A percentile compares a stretch with the other conserved stretches of the same genome.
phyloP scores from a whole-genome alignment of 2,113 vertebrate genomes.

The Gavia stellata region DNA sequence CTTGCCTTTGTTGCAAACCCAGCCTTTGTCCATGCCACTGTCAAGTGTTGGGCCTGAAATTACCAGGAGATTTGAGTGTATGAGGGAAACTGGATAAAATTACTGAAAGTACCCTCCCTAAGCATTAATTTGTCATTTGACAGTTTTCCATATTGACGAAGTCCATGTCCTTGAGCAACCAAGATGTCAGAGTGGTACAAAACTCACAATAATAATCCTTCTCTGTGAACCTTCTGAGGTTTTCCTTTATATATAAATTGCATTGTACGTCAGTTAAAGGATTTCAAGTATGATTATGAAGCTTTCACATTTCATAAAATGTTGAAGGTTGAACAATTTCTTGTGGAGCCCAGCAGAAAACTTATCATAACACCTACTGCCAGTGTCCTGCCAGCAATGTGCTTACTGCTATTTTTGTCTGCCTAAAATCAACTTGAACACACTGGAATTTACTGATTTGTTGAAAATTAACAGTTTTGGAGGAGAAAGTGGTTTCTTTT shows the following conservation, averaged over 20 bases:
- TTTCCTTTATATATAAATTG: not conserved
- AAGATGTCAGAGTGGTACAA: not conserved
- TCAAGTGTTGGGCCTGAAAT: not conserved
- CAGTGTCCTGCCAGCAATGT: not conserved
- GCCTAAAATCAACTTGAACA: not conserved
- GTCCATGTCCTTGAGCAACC: not conserved
- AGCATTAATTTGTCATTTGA: not conserved
- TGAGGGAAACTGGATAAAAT: not conserved
- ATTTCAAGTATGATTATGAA: not conserved
- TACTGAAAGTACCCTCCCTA: not conserved
- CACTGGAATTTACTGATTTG: not conserved
- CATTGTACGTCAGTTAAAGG: not conserved
- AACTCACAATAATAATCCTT: not conserved
- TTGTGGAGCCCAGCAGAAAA: not conserved
- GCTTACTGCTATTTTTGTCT: not conserved
- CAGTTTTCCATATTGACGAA: not conserved
- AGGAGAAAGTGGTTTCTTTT: not conserved
- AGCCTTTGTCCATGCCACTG: not conserved
- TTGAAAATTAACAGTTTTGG: not conserved
- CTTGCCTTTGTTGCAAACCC: not conserved
- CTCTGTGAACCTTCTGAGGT: not conserved
- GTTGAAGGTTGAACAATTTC: not conserved
- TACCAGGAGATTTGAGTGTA: not conserved
- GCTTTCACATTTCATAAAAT: not conserved
- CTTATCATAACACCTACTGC: not conserved